A percentile compares a stretch with the other conserved stretches of the same genome.
These are phyloP conservation scores for Cistogaster globosa DNA, from an alignment of 2,888 invertebrate species.

Conservation along the genomic window DNA sequence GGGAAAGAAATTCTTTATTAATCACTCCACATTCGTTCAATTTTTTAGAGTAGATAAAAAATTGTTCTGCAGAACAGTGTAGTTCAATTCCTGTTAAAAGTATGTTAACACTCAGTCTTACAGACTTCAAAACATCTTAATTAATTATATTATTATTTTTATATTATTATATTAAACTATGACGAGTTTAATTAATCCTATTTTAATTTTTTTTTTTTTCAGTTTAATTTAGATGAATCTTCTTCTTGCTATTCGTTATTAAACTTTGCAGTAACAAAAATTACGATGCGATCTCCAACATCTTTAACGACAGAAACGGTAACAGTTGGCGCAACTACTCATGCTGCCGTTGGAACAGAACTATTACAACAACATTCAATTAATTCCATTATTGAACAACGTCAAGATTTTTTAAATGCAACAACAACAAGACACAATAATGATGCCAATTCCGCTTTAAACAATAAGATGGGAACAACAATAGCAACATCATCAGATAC, in stretches of 20 bases:
- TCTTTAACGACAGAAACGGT: conserved; percentile 52
- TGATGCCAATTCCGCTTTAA: conserved; percentile 61
- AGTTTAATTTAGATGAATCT: conserved; percentile 78
- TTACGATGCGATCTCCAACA: conserved; percentile 71
- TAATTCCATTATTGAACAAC: conserved; percentile 84
- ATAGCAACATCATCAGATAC: conserved; percentile 74
- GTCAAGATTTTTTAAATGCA: conserved; percentile 78
- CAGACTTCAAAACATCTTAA: no score
- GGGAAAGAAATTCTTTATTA: no score
- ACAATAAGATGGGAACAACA: conserved; percentile 68
- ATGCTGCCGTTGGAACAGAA: conserved; percentile 78
- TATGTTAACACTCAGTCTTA: no score
- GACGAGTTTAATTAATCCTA: conserved; percentile 71
- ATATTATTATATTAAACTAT: background rate
- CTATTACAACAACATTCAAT: conserved; percentile 84
- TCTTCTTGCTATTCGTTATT: conserved; percentile 46
- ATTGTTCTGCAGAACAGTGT: no score
- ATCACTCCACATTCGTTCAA: no score
- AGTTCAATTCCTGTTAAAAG: no score
- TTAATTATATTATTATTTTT: background rate
- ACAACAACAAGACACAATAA: conserved; percentile 41
- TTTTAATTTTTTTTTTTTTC: conserved; percentile 66
- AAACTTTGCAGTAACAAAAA: conserved; percentile 45
- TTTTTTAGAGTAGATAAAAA: no score
- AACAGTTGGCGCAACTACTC: conserved; percentile 54